phyloP scores from a whole-genome alignment of 2,797 vertebrate species.

The Vultur gryphus region DNA sequence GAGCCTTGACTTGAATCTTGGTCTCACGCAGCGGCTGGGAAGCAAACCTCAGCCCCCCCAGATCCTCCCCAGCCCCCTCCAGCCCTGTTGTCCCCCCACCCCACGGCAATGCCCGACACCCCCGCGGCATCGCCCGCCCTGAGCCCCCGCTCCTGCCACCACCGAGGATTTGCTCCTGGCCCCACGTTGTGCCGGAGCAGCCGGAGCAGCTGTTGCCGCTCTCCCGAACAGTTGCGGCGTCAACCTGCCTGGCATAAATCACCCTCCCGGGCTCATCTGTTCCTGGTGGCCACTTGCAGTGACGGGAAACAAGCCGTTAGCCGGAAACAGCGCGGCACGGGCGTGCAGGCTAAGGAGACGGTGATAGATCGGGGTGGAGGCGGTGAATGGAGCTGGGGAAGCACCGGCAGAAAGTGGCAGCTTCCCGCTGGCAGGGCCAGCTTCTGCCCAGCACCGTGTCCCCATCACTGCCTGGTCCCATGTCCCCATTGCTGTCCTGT shows the following conservation, averaged over 20 bases:
- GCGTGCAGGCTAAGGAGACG: not conserved
- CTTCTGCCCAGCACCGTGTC: fast-evolving
- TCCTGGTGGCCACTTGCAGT: not conserved
- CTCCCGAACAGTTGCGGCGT: not conserved
- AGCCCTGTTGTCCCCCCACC: no score
- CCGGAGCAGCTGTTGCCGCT: not conserved
- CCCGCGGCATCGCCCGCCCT: fast-evolving
- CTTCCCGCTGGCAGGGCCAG: not conserved
- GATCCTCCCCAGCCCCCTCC: not conserved
- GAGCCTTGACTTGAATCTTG: not conserved
- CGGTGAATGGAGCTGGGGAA: not conserved
- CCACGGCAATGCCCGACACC: not conserved
- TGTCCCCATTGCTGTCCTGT: not conserved
- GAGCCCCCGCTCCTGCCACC: not conserved
- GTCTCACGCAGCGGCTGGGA: not conserved
- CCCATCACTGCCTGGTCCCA: not conserved
- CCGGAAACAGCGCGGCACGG: fast-evolving
- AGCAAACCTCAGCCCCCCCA: not conserved
- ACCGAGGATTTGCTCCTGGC: not conserved
- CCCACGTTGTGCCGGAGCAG: not conserved
- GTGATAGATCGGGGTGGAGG: not conserved
- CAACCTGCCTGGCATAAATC: not conserved
- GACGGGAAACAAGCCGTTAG: not conserved
- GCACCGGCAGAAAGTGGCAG: fast-evolving
- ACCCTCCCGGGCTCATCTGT: not conserved